Evolutionary conservation across 2,888 invertebrate species (phyloP).

Genomic region (Leucozona laternaria): DNA sequence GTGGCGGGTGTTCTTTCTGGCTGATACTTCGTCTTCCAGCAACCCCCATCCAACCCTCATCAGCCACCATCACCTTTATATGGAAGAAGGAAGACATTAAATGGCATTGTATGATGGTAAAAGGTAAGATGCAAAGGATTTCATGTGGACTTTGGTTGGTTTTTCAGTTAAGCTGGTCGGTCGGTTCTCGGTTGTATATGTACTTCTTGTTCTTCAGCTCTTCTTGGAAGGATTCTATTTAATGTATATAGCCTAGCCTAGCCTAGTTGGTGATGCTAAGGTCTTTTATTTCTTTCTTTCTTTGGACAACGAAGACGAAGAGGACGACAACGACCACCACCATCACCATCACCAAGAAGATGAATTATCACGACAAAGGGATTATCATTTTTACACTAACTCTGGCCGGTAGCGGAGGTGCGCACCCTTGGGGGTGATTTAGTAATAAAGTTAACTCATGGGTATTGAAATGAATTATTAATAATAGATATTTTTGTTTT

Average conservation of each 20-base stretch:
- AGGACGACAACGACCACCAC: neutral
- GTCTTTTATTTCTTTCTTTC: conserved; percentile 35
- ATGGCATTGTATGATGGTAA: conserved; percentile 45
- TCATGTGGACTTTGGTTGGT: conserved; percentile 67
- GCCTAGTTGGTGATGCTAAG: no score
- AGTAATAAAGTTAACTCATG: conserved; percentile 66
- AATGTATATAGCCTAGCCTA: neutral
- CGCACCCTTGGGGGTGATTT: conserved; percentile 71
- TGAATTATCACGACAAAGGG: conserved; percentile 84
- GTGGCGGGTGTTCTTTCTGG: neutral
- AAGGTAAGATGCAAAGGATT: conserved; percentile 62
- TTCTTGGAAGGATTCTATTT: conserved; percentile 36
- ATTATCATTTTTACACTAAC: conserved; percentile 83
- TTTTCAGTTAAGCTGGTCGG: conserved; percentile 60
- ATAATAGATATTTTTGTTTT: conserved; percentile 44
- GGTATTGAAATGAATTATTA: conserved; percentile 75
- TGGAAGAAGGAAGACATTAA: conserved; percentile 52
- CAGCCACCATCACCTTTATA: neutral
- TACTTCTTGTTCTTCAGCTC: neutral
- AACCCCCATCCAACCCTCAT: neutral
- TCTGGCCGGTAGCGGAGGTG: conserved; percentile 7
- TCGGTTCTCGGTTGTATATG: neutral
- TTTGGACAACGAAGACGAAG: conserved; percentile 16
- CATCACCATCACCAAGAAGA: conserved; percentile 41
- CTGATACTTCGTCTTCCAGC: neutral